These are phyloP conservation scores for Bugulina stolonifera DNA, from an alignment of 2,888 invertebrate genomes.

Conservation along the genomic window DNA sequence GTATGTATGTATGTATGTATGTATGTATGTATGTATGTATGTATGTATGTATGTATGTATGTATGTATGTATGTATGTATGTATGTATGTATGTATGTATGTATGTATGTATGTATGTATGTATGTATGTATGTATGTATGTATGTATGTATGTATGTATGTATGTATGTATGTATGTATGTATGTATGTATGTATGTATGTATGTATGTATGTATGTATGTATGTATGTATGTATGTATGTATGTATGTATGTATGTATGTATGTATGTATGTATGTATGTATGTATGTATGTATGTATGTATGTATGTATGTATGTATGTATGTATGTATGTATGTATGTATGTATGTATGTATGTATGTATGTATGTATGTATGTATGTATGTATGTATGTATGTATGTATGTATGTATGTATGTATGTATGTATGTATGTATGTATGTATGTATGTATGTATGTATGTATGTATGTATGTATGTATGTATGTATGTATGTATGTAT, in stretches of 20 bases:
- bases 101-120: not conserved
- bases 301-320: not conserved
- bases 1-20: not conserved
- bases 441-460: not conserved
- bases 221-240: not conserved
- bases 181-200: not conserved
- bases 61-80: not conserved
- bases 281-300: slow-evolving; percentile 4
- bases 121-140: not conserved
- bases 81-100: not conserved
- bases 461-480: slow-evolving; percentile 4
- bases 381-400: slow-evolving; percentile 4
- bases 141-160: not conserved
- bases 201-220: slow-evolving; percentile 1
- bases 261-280: slow-evolving; percentile 4
- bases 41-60: not conserved
- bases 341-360: slow-evolving; percentile 1
- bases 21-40: not conserved
- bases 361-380: slow-evolving; percentile 4
- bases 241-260: not conserved
- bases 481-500: not conserved
- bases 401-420: not conserved
- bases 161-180: not conserved
- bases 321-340: slow-evolving; percentile 4
- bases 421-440: slow-evolving; percentile 1